These are phyloP conservation scores for Leptatherina wallacei DNA, from an alignment of 2,797 vertebrate genomes.

Conservation along the genomic window DNA sequence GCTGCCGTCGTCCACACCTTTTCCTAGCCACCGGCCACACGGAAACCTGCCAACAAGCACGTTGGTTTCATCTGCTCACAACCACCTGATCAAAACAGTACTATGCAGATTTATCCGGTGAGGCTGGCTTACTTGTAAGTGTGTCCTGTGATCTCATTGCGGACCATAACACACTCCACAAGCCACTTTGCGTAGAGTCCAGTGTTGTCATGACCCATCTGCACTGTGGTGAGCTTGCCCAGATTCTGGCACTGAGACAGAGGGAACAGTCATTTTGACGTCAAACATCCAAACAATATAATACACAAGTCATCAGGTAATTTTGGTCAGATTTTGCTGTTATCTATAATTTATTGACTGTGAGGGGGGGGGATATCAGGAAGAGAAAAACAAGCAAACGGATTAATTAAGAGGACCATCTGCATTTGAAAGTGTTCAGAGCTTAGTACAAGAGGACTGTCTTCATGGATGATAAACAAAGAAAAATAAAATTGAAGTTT, in stretches of 20 bases:
- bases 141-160: constrained; percentile 98
- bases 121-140: constrained; percentile 93
- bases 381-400: neutral
- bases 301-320: neutral
- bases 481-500: neutral
- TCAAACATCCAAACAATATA: constrained; percentile 7
- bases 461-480: neutral
- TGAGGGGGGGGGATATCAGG: too few relatives aligned
- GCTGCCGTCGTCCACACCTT: constrained; percentile 97
- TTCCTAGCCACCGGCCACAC: constrained; percentile 96
- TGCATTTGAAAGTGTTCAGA: neutral
- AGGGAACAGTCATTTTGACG: neutral
- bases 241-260: constrained; percentile 93
- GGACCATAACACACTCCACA: constrained; percentile 95
- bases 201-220: constrained; percentile 98
- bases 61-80: neutral
- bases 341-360: neutral
- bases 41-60: constrained; percentile 87
- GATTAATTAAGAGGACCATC: neutral
- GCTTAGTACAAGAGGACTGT: neutral
- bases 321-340: neutral
- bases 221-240: constrained; percentile 97
- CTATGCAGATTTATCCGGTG: neutral
- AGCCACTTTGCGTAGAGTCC: constrained; percentile 98
- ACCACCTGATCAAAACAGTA: neutral